Percentiles rank a stretch among this genome's conserved stretches.
Conservation (phyloP, 2,888 invertebrate genomes). For the Lithosia quadra region DNA sequence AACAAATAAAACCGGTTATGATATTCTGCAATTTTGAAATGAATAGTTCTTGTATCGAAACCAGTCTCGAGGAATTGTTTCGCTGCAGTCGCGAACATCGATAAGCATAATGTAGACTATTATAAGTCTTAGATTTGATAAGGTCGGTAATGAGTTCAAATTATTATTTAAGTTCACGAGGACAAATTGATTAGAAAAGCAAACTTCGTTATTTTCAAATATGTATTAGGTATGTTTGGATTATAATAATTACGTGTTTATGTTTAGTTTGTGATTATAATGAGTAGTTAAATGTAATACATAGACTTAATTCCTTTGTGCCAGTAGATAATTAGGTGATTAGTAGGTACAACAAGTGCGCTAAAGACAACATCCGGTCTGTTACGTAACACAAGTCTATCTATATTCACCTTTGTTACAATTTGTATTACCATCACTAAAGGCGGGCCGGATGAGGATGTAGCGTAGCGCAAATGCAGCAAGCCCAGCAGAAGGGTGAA, state of each 20-base stretch:
- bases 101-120: neutral
- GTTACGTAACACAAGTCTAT: neutral
- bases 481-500: no score
- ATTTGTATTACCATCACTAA: neutral
- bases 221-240: slow-evolving; percentile 12
- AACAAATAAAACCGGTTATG: no score
- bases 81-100: neutral
- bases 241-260: neutral
- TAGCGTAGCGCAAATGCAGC: neutral
- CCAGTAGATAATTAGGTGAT: neutral
- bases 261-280: neutral
- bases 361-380: neutral
- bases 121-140: slow-evolving; percentile 13
- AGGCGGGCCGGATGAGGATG: neutral
- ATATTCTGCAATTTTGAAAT: neutral
- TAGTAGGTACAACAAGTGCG: neutral
- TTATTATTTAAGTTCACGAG: slow-evolving; percentile 46
- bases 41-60: neutral
- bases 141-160: slow-evolving; percentile 11
- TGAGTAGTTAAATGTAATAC: neutral
- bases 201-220: slow-evolving; percentile 27
- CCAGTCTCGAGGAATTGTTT: neutral
- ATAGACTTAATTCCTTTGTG: neutral
- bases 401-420: neutral
- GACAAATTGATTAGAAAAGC: slow-evolving; percentile 40